Percentiles rank a stretch among this genome's conserved stretches.
Conservation (phyloP, 2,888 invertebrate species). For the Anthrax anthrax region DNA sequence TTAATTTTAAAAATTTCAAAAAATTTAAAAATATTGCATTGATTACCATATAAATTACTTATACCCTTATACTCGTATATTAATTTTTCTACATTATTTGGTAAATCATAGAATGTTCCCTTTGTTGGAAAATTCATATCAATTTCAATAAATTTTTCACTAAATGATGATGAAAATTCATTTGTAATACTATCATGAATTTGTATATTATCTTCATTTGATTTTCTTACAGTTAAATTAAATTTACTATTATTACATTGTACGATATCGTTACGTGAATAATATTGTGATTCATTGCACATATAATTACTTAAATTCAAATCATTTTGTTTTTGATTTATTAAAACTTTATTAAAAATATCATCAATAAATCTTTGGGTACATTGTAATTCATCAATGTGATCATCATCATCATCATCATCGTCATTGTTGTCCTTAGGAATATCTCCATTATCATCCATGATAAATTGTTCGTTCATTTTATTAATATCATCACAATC, state of each 20-base stretch:
- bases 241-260: slow-evolving; percentile 13
- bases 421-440: slow-evolving; percentile 6
- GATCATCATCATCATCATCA: slow-evolving; percentile 5
- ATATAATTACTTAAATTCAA: neutral
- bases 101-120: slow-evolving; percentile 65
- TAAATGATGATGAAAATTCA: slow-evolving; percentile 28
- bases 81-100: slow-evolving; percentile 50
- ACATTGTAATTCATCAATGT: slow-evolving; percentile 17
- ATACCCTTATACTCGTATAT: slow-evolving; percentile 67
- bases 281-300: slow-evolving; percentile 24
- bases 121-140: slow-evolving; percentile 19
- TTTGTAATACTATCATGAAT: slow-evolving; percentile 18
- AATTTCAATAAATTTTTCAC: slow-evolving; percentile 22
- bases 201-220: slow-evolving; percentile 12
- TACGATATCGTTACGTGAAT: slow-evolving; percentile 21
- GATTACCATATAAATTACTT: slow-evolving; percentile 61
- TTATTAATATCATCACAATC: neutral
- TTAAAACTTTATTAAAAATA: slow-evolving; percentile 8
- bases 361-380: slow-evolving; percentile 30
- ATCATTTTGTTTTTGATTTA: neutral
- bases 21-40: neutral
- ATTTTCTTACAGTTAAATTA: neutral
- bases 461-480: too few species aligned
- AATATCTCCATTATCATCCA: neutral
- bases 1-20: neutral